Evolutionary conservation across 2,888 invertebrate genomes (phyloP).

Genomic region (Seira musarum): DNA sequence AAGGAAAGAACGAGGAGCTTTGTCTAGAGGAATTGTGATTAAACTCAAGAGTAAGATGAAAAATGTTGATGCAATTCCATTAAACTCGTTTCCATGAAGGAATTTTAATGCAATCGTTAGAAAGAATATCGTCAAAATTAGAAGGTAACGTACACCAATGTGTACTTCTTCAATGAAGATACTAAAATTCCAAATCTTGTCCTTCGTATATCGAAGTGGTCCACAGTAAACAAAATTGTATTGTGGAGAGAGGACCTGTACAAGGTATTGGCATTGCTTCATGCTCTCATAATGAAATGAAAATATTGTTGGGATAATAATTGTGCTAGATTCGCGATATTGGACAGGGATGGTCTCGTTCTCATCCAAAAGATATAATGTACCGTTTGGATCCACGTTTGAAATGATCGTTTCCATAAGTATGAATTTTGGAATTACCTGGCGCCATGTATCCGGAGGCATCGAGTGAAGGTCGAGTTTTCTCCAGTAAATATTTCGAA

Average conservation of each 20-base stretch:
- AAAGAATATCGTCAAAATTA: neutral
- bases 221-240: conserved; percentile 1
- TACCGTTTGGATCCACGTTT: neutral
- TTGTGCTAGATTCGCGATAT: neutral
- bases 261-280: neutral
- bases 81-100: neutral
- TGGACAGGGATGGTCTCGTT: neutral
- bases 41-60: neutral
- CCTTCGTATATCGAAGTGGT: neutral
- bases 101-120: neutral
- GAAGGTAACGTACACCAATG: neutral
- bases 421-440: neutral
- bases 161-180: neutral
- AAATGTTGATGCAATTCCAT: neutral
- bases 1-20: neutral
- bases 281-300: neutral
- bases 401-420: neutral
- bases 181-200: neutral
- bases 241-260: neutral
- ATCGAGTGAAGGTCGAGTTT: neutral
- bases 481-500: neutral
- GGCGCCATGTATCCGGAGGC: neutral
- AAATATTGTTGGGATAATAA: neutral
- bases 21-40: neutral
- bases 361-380: neutral